These are phyloP conservation scores for Melinaea marsaeus DNA, from an alignment of 2,888 invertebrate genomes.

Conservation along the genomic window DNA sequence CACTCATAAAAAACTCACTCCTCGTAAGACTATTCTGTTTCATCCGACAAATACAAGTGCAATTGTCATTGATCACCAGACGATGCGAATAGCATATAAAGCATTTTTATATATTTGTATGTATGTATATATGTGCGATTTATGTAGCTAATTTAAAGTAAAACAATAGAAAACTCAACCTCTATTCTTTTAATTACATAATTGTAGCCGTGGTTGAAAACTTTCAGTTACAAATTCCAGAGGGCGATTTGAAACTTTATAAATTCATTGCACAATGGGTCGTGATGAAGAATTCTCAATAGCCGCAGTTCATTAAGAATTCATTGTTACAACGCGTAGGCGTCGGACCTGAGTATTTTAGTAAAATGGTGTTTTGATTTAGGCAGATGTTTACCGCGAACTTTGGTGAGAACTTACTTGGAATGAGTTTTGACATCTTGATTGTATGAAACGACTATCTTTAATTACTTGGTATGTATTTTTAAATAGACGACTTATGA, in stretches of 20 bases:
- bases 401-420: conserved; percentile 6
- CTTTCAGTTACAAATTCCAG: conserved; percentile 7
- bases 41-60: no score
- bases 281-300: conserved; percentile 25
- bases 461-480: background rate
- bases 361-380: conserved; percentile 23
- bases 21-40: no score
- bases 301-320: conserved; percentile 30
- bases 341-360: conserved; percentile 19
- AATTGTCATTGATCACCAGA: no score
- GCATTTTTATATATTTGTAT: no score
- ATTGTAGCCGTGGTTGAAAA: conserved; percentile 7
- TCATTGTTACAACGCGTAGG: conserved; percentile 30
- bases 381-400: conserved; percentile 7
- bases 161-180: background rate
- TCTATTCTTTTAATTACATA: background rate
- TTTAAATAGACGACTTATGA: background rate
- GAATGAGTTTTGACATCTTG: background rate
- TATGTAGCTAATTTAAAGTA: background rate
- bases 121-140: no score
- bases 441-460: background rate
- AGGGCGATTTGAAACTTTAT: conserved; percentile 1
- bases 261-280: conserved; percentile 25
- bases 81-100: no score
- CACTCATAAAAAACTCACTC: no score